These are phyloP conservation scores for Caranx melampygus DNA, from an alignment of 2,113 vertebrate species.

Conservation along the genomic window DNA sequence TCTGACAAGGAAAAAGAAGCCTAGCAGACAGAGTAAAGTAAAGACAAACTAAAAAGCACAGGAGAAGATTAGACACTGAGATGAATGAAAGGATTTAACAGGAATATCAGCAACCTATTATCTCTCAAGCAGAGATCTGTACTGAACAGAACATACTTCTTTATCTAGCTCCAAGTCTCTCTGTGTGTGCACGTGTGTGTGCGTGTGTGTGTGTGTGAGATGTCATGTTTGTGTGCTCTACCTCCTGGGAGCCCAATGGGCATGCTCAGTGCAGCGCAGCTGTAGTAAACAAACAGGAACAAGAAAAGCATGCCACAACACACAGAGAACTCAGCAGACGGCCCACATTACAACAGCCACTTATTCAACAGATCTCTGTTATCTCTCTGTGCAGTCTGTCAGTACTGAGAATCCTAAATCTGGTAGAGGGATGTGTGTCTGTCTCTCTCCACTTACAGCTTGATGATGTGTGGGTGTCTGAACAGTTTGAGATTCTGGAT, in stretches of 20 bases:
- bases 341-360: conserved; percentile 15
- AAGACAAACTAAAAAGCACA: conserved; percentile 33
- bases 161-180: conserved; percentile 19
- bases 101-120: conserved; percentile 20
- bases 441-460: conserved; percentile 89
- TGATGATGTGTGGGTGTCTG: conserved; percentile 98
- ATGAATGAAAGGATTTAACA: conserved; percentile 28
- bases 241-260: conserved; percentile 32
- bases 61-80: conserved; percentile 1
- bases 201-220: neutral
- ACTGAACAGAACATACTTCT: conserved; percentile 7
- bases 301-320: conserved; percentile 37
- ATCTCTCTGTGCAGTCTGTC: neutral
- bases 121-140: conserved; percentile 36
- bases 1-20: conserved; percentile 19
- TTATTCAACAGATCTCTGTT: neutral
- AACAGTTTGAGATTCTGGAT: conserved; percentile 99
- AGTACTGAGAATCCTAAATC: conserved; percentile 1
- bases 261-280: conserved; percentile 53
- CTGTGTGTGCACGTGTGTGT: conserved; percentile 1
- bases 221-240: conserved; percentile 12
- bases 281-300: conserved; percentile 60
- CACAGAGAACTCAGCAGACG: conserved; percentile 1
- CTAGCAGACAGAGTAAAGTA: conserved; percentile 10
- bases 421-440: neutral